phyloP scores from a whole-genome alignment of 2,888 invertebrate genomes.

The Leptopilina drosophilae region DNA sequence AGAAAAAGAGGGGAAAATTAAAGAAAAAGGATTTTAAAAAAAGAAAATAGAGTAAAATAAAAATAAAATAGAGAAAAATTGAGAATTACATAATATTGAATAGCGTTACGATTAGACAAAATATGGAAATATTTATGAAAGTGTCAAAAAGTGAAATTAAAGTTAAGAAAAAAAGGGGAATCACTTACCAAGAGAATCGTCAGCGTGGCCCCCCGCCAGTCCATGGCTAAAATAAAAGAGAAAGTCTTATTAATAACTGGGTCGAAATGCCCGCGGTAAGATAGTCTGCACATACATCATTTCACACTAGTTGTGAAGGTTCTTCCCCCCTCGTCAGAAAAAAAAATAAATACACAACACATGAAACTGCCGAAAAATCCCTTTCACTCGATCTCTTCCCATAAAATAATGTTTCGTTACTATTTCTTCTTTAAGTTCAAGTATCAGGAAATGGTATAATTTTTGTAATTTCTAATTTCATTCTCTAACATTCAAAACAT shows the following conservation, averaged over 20 bases:
- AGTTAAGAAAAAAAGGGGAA: constrained; percentile 26
- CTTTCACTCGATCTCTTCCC: constrained; percentile 29
- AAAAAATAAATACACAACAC: constrained; percentile 28
- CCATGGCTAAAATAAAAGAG: constrained; percentile 76
- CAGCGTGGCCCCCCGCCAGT: constrained; percentile 69
- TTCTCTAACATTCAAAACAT: background rate
- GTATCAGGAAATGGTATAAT: background rate
- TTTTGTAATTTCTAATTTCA: constrained; percentile 7
- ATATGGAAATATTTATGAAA: background rate
- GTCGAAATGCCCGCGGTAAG: constrained; percentile 62
- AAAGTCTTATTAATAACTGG: constrained; percentile 74
- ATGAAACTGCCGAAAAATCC: constrained; percentile 18
- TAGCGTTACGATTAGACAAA: constrained; percentile 7
- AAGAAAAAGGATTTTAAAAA: no score
- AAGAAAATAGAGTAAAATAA: no score
- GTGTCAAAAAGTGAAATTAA: background rate
- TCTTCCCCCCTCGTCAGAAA: background rate
- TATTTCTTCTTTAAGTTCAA: background rate
- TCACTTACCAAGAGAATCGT: constrained; percentile 72
- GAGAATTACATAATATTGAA: no score
- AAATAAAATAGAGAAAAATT: no score
- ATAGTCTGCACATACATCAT: constrained; percentile 47
- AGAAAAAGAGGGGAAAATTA: no score
- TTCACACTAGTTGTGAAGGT: constrained; percentile 35
- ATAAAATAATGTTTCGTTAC: constrained; percentile 2